Evolutionary conservation across 2,797 vertebrate genomes (phyloP), one percentile per base, ranked within the genome.

Genomic region (Periophthalmus magnuspinnatus): DNA sequence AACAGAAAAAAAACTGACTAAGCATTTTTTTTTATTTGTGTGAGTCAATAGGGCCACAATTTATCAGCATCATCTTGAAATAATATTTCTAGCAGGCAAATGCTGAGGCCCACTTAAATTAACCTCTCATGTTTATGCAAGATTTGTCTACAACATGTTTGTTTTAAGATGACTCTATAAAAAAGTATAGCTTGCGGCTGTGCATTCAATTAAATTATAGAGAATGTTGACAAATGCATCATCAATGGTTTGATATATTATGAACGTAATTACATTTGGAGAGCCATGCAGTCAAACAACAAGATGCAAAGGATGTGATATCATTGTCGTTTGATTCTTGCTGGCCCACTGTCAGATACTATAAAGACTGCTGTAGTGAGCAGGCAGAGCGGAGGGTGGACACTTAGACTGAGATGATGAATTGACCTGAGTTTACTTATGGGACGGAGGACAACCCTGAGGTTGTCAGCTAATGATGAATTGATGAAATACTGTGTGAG

Each of bases 401-500:
- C 71, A 70, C 83, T 80, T 70, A 73, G 66, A 71, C 41, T 74
- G 69, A 78, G 71, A 80, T 88, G 82, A 90, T 87, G 69, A 81
- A 88, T 87, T 80, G 82, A 87, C 84, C 76, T 70, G 41, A 45
- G 76, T 84, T 85, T 76, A 80, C 75, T 82, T 87, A 81, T 77
- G 73, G 73, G 80, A 82, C 16, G 28, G 73, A 54, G 77, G 77
- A 85, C 80, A 82, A 72, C 77, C 74, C 75, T 75, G 73, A 78
- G 77, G 81, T 75, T 84, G 81, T 82, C 84, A 82, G 60, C 71
- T 80, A 63, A 81, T 86, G 87, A 88, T 87, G 77, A 88, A 90
- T 88, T 74, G 81, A 79, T 0, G 19, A 62, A 70, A 79, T 70
- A 58, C 52, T 71, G 78, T 32, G 79, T 28, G 55, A 81, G 72